phyloP scores from a whole-genome alignment of 92 coral and sea anemone genomes.

The Epizoanthus scotinus region DNA sequence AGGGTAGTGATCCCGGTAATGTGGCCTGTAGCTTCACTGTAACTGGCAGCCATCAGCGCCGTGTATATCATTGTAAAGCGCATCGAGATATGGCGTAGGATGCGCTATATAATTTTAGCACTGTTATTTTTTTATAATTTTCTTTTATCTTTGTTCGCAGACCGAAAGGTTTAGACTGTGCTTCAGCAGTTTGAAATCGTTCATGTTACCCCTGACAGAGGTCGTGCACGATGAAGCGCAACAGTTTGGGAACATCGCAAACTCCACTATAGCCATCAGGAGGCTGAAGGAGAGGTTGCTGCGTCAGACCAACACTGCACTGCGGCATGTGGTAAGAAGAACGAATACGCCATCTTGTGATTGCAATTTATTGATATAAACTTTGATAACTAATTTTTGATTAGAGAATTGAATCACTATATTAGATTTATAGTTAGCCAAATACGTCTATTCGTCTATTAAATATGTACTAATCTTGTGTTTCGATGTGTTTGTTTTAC shows the following conservation, averaged over 20 bases:
- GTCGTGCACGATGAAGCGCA: not conserved
- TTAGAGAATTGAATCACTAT: no score
- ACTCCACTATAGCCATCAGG: slow-evolving; percentile 35
- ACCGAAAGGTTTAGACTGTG: slow-evolving; percentile 16
- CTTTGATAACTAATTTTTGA: not conserved
- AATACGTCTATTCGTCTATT: no score
- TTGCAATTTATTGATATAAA: not conserved
- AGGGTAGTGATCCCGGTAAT: no score
- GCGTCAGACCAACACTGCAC: slow-evolving; percentile 25
- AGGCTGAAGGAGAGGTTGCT: not conserved
- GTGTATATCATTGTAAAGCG: no score
- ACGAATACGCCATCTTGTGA: not conserved
- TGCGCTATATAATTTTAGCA: no score
- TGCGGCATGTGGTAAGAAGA: slow-evolving; percentile 23
- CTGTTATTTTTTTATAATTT: no score
- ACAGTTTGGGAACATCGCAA: slow-evolving; percentile 1
- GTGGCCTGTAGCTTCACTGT: no score
- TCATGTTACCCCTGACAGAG: slow-evolving; percentile 8
- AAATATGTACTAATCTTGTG: no score
- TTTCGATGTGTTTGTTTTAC: no score
- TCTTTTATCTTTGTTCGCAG: not conserved
- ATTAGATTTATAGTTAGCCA: no score
- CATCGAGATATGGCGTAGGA: no score
- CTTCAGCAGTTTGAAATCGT: not conserved
- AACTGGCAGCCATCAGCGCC: no score